Evolutionary conservation across 2,113 vertebrate species (phyloP).

Genomic region (Mesocricetus auratus): DNA sequence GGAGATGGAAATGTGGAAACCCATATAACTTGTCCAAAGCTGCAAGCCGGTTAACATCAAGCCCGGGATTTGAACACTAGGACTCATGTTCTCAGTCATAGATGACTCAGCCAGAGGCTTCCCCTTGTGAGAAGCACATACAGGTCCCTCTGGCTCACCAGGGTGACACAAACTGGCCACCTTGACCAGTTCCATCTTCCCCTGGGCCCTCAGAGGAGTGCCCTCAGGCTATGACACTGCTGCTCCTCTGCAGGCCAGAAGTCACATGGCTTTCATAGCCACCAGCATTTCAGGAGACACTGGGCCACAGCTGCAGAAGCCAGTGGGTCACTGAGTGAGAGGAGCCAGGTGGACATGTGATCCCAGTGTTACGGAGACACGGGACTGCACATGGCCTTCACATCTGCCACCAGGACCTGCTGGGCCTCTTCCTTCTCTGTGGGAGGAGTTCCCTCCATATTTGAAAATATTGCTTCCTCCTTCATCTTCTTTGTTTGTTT

Average conservation of each 20-base stretch:
- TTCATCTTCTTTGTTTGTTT: background rate
- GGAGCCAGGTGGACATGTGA: background rate
- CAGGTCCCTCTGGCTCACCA: background rate
- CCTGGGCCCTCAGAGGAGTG: too few species aligned
- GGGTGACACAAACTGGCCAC: background rate
- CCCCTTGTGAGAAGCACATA: background rate
- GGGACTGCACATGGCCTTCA: background rate
- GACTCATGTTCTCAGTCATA: background rate
- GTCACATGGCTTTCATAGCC: rapidly evolving
- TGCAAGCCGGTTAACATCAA: background rate
- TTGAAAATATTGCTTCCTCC: background rate
- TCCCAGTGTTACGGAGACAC: rapidly evolving
- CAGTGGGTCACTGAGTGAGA: rapidly evolving
- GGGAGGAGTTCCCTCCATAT: background rate
- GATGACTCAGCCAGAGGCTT: too few species aligned
- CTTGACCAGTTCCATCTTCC: too few species aligned
- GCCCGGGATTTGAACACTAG: background rate
- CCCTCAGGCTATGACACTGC: rapidly evolving
- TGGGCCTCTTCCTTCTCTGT: background rate
- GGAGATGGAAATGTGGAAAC: background rate
- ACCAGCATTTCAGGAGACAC: background rate
- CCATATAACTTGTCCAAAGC: background rate
- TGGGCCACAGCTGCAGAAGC: background rate
- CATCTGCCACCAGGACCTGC: background rate
- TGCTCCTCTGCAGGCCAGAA: rapidly evolving